Evolutionary conservation across 1,140 invertebrate genomes (phyloP).

Genomic region (Calycopis cecrops): DNA sequence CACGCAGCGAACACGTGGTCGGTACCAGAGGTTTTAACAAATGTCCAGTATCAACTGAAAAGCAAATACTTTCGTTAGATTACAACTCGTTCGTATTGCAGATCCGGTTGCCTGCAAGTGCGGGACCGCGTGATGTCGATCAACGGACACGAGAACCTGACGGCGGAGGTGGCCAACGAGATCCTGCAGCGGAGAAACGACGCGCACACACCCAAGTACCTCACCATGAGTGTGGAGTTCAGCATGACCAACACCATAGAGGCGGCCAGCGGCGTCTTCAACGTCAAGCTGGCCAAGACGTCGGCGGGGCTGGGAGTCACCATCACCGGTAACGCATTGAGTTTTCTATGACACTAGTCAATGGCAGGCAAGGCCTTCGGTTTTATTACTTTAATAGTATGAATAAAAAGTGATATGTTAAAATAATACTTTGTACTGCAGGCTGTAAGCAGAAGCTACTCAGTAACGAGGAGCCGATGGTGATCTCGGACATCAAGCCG

Average conservation of each 20-base stretch:
- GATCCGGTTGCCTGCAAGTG: slow-evolving; percentile 85
- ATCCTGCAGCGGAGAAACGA: slow-evolving; percentile 69
- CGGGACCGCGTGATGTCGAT: slow-evolving; percentile 89
- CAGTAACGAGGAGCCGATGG: slow-evolving; percentile 68
- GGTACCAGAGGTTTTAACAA: no score
- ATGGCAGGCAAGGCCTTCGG: no score
- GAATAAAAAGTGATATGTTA: no score
- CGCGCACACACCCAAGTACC: slow-evolving; percentile 58
- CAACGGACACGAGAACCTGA: slow-evolving; percentile 82
- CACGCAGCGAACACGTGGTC: no score
- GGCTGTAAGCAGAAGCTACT: slow-evolving; percentile 66
- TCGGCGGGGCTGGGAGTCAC: slow-evolving; percentile 89
- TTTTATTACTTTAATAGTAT: no score
- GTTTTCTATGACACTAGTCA: not conserved
- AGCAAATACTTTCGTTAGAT: not conserved
- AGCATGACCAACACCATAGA: slow-evolving; percentile 95
- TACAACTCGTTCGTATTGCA: slow-evolving; percentile 25
- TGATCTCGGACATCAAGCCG: slow-evolving; percentile 89
- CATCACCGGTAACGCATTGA: slow-evolving; percentile 80
- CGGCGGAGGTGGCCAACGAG: slow-evolving; percentile 67
- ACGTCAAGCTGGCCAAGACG: slow-evolving; percentile 90
- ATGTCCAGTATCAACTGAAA: no score
- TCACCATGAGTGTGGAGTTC: slow-evolving; percentile 85
- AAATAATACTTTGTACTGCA: slow-evolving; percentile 20
- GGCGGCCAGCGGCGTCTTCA: slow-evolving; percentile 91